Base-by-base conservation (phyloP, 1,140 invertebrate species). In the Steinernema feltiae region DNA sequence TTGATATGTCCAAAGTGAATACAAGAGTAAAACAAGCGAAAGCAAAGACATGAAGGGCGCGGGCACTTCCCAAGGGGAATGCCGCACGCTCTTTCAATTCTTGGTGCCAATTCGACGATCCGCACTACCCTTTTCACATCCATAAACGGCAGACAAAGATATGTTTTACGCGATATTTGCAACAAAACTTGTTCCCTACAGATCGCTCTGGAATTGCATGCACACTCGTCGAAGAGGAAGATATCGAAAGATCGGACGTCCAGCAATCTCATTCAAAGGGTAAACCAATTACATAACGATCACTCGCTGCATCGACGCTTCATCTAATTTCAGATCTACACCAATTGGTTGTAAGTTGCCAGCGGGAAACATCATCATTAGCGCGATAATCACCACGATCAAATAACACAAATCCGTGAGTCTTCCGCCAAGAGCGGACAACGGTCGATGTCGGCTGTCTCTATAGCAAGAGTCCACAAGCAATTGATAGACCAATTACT, bases 1-100 rank as follows among this genome's bases (percentile, higher is more conserved):
- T 63, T 63, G 53, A 63, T 63, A 63, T 63, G 53, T 27, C 53
- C 53, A 63, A 63, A 63, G 53, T 63, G 53, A 63, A 63, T 63
- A 63, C 53, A 63, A 63, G 53, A 63, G 53, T 63, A 63, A 63
- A 63, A 63, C 53, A 63, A 63, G 12, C 53, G 53, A 63, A 63
- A 63, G 53, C 53, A 63, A 63, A 63, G 41, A 46, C 41, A 46
- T 46, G 41, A n/a, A 46, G 53, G 53, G 53, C 53, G 53, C 53
- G 53, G 24, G 53, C 53, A 63, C 15, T 27, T 17, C 53, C 53
- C 53, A 27, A 63, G 53, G 53, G 53, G 24, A 27, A 63, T 17
- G 24, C 7, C 53, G 53, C 24, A 63, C 24, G 7, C 53, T 27
- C 53, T 27, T 63, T 63, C 24, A 12, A 63, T 63, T 27, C 53